phyloP scores from a whole-genome alignment of 2,888 invertebrate genomes.

The Aspidiotus destructor region DNA sequence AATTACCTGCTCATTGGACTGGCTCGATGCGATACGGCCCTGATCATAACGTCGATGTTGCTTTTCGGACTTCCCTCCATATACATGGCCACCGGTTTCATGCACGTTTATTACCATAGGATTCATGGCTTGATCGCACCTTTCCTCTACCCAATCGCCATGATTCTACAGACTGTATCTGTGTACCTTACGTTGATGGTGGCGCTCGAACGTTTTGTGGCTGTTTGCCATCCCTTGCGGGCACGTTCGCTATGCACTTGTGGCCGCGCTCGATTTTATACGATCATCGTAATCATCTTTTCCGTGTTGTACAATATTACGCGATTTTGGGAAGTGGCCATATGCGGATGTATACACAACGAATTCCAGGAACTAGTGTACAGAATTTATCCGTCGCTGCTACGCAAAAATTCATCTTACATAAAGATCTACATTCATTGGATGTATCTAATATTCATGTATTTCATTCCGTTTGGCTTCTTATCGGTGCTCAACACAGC shows the following conservation, averaged over 20 bases:
- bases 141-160: conserved; percentile 69
- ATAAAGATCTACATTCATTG: conserved; percentile 83
- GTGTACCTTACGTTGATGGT: conserved; percentile 68
- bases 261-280: conserved; percentile 72
- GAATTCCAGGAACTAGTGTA: conserved; percentile 54
- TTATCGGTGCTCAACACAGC: conserved; percentile 81
- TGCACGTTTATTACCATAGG: conserved; percentile 64
- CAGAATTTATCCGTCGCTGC: conserved; percentile 57
- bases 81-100: conserved; percentile 66
- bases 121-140: conserved; percentile 68
- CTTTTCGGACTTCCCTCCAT: conserved; percentile 81
- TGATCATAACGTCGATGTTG: conserved; percentile 73
- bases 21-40: conserved; percentile 84
- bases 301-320: conserved; percentile 79
- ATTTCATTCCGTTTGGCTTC: conserved; percentile 80
- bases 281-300: conserved; percentile 67
- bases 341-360: conserved; percentile 35
- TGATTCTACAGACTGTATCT: conserved; percentile 84
- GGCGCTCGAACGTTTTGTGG: conserved; percentile 71
- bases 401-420: conserved; percentile 63
- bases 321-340: conserved; percentile 45
- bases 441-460: conserved; percentile 89
- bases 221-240: conserved; percentile 79
- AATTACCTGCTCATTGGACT: conserved; percentile 88
- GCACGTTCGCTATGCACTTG: conserved; percentile 87